Conservation (phyloP, 2,797 vertebrate species). For the Phrynocephalus vlangalii region DNA sequence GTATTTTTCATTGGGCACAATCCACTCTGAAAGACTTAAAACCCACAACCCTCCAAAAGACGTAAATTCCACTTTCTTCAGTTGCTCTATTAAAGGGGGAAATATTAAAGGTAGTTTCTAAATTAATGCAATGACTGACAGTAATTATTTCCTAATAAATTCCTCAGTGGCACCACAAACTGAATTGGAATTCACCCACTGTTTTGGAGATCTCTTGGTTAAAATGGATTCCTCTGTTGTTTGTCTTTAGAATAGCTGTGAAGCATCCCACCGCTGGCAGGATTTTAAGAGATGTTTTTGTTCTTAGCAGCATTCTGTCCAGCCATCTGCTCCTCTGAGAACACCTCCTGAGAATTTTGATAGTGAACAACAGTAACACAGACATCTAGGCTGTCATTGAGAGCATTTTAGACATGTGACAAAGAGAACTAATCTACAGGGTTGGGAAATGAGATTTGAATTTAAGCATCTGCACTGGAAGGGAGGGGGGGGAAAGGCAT, state of each 20-base stretch:
- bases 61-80: not conserved
- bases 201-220: not conserved
- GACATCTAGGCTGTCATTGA: not conserved
- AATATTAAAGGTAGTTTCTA: no score
- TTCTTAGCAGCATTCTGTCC: not conserved
- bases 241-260: not conserved
- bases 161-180: not conserved
- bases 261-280: not conserved
- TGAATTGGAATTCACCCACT: not conserved
- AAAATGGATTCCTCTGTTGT: not conserved
- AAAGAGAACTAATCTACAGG: conserved; percentile 10
- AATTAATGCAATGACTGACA: no score
- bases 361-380: not conserved
- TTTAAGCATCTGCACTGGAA: conserved; percentile 34
- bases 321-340: conserved; percentile 9
- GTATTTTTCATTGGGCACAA: not conserved
- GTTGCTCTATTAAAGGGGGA: no score
- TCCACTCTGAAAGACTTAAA: not conserved
- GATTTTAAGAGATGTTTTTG: conserved; percentile 5
- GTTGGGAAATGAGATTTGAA: conserved; percentile 9
- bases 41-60: not conserved
- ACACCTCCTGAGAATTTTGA: conserved; percentile 5
- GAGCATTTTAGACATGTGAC: conserved; percentile 13
- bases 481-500: not conserved
- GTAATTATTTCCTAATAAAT: not conserved